Evolutionary conservation across 2,113 vertebrate species (phyloP).

Genomic region (Enhydra lutris): DNA sequence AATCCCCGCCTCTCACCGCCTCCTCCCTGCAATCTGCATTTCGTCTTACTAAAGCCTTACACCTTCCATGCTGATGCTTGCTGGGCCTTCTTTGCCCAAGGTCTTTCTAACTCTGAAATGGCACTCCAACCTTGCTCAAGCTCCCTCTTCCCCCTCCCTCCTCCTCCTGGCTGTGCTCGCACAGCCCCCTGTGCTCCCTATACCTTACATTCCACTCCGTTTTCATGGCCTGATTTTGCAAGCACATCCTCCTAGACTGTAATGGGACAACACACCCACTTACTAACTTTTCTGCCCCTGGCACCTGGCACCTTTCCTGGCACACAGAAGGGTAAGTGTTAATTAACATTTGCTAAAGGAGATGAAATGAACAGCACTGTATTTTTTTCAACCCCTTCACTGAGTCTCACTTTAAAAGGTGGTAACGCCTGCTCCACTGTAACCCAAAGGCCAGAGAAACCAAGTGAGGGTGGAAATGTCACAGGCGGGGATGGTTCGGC

Average conservation of each 20-base stretch:
- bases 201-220: neutral
- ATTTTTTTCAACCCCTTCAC: neutral
- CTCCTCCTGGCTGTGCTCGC: neutral
- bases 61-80: neutral
- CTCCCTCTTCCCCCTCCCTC: neutral
- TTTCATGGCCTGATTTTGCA: neutral
- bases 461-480: neutral
- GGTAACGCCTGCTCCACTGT: neutral
- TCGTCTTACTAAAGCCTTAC: neutral
- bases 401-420: neutral
- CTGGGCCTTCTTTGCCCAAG: neutral
- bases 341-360: neutral
- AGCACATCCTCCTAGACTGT: neutral
- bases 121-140: neutral
- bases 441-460: neutral
- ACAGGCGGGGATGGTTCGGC: accelerated
- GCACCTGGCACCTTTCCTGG: neutral
- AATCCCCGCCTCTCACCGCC: neutral
- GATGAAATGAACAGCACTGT: neutral
- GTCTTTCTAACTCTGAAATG: neutral
- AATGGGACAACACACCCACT: neutral
- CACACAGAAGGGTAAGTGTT: neutral
- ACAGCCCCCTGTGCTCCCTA: neutral
- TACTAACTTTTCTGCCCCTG: neutral
- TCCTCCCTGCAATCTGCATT: neutral